Conservation (phyloP, 2,888 invertebrate genomes). For the Apamea sordens region DNA sequence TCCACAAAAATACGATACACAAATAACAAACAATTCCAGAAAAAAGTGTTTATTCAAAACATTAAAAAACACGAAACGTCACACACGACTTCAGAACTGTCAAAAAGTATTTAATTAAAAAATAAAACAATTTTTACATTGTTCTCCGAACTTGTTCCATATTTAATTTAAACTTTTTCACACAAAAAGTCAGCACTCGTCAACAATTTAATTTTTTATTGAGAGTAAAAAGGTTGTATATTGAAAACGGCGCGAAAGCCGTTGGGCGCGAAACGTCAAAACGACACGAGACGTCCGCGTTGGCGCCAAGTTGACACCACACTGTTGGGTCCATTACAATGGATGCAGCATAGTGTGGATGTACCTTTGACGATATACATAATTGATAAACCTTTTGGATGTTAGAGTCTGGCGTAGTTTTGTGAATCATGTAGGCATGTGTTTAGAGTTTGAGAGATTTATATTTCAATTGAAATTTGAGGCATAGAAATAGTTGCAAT, state of each 20-base stretch:
- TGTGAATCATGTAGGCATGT: conserved; percentile 15
- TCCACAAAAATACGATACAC: conserved; percentile 40
- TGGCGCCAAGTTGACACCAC: conserved; percentile 72
- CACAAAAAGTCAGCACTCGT: conserved; percentile 51
- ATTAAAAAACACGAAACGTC: conserved; percentile 39
- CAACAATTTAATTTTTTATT: conserved; percentile 46
- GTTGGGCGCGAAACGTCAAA: conserved; percentile 69
- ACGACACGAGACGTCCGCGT: conserved; percentile 72
- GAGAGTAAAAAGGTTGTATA: conserved; percentile 41
- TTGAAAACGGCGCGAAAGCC: conserved; percentile 61
- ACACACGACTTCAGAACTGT: conserved; percentile 52
- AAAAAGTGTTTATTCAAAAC: conserved; percentile 27
- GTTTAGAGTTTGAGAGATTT: neutral
- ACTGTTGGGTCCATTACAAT: conserved; percentile 70
- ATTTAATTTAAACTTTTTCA: conserved; percentile 60
- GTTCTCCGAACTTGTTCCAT: conserved; percentile 46
- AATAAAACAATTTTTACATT: conserved; percentile 52
- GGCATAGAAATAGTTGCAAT: too few relatives aligned
- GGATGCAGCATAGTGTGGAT: conserved; percentile 54
- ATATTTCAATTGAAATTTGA: neutral
- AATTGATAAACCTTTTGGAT: conserved; percentile 42
- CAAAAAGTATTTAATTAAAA: conserved; percentile 63
- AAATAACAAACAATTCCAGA: conserved; percentile 20
- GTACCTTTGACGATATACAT: conserved; percentile 48
- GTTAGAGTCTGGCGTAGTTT: conserved; percentile 27